A percentile compares a stretch with the other conserved stretches of the same genome.
Conservation (phyloP, 2,113 vertebrate genomes). For the Chrysochloris asiatica region DNA sequence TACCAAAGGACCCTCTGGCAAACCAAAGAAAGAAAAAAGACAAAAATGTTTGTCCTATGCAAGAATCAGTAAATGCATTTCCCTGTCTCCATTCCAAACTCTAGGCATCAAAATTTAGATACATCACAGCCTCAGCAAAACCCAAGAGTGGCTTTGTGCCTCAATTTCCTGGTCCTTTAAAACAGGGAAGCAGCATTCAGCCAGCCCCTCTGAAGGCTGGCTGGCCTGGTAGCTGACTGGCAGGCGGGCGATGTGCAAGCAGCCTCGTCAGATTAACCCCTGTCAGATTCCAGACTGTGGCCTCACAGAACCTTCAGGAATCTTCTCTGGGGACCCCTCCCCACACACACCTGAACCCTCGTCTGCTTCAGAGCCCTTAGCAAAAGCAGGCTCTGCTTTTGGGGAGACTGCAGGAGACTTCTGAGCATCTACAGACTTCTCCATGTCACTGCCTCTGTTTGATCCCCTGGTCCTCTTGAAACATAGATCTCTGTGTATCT, state of each 20-base stretch:
- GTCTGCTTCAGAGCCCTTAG: background rate
- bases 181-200: background rate
- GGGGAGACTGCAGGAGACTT: background rate
- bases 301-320: background rate
- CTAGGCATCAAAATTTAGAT: background rate
- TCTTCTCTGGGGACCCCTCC: background rate
- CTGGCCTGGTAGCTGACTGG: background rate
- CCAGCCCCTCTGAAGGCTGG: background rate
- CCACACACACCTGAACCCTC: background rate
- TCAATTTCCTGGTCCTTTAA: background rate
- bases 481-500: background rate
- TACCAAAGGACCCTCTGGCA: too few relatives aligned
- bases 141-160: background rate
- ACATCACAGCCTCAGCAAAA: background rate
- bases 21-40: background rate
- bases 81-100: conserved; percentile 2
- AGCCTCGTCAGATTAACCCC: background rate
- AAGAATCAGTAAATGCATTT: background rate
- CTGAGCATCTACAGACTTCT: background rate
- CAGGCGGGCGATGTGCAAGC: too few relatives aligned
- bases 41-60: background rate
- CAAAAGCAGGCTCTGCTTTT: background rate
- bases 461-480: background rate
- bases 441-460: background rate
- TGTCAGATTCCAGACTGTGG: background rate